phyloP scores from a whole-genome alignment of 2,797 vertebrate genomes.

The Nasua narica region DNA sequence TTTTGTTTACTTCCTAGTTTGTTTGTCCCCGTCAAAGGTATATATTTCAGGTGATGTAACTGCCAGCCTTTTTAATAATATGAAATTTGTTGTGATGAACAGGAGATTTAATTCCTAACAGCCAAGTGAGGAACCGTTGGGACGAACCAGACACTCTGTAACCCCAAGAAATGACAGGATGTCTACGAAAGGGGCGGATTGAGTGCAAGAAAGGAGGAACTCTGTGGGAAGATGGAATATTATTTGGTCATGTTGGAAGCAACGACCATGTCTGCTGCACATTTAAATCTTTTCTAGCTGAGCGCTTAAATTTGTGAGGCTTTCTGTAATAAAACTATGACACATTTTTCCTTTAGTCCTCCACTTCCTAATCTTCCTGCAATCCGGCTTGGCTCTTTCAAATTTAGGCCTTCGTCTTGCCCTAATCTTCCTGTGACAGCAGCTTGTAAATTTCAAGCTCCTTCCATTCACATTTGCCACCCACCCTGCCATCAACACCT shows the following conservation, averaged over 20 bases:
- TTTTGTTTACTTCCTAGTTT: background rate
- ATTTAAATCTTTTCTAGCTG: conserved; percentile 1
- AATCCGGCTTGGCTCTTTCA: conserved; percentile 32
- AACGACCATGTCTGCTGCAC: background rate
- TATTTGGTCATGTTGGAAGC: conserved; percentile 19
- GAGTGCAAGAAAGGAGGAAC: background rate
- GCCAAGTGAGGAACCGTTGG: conserved; percentile 9
- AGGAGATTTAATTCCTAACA: conserved; percentile 4
- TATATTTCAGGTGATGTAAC: background rate
- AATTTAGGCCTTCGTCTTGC: conserved; percentile 39
- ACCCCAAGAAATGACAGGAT: background rate
- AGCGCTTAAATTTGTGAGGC: conserved; percentile 33
- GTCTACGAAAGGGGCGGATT: background rate
- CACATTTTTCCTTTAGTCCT: background rate
- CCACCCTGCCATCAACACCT: conserved; percentile 59
- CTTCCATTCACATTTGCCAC: conserved; percentile 61
- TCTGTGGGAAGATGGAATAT: background rate
- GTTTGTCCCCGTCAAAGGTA: conserved; percentile 14
- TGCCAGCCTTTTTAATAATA: conserved; percentile 42
- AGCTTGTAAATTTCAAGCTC: conserved; percentile 66
- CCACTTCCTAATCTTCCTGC: conserved; percentile 37
- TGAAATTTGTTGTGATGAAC: conserved; percentile 29
- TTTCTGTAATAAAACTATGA: conserved; percentile 41
- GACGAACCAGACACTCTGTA: conserved; percentile 7
- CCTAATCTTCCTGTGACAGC: conserved; percentile 63